These are phyloP conservation scores for Pithys albifrons DNA, from an alignment of 2,113 vertebrate species.

Conservation along the genomic window DNA sequence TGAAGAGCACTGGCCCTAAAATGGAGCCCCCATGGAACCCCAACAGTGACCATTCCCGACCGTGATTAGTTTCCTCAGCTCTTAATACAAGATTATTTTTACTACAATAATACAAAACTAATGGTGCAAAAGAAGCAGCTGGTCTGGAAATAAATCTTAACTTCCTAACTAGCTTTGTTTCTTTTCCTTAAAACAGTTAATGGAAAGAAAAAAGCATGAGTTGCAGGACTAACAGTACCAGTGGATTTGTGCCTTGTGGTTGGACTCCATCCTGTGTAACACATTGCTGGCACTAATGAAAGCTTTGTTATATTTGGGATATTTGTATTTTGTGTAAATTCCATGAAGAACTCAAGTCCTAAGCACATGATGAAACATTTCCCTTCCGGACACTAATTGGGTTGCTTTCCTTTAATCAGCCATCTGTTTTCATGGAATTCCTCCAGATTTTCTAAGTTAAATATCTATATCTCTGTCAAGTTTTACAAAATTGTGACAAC, in stretches of 20 bases:
- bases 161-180: neutral
- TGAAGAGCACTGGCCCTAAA: too few relatives aligned
- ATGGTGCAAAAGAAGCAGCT: neutral
- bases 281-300: neutral
- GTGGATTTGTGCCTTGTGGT: neutral
- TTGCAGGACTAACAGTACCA: neutral
- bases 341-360: neutral
- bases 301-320: neutral
- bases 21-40: too few relatives aligned
- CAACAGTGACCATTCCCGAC: too few relatives aligned
- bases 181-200: neutral
- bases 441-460: neutral
- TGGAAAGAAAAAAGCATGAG: neutral
- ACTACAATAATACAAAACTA: neutral
- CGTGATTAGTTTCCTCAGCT: too few relatives aligned
- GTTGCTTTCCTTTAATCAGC: slow-evolving; percentile 22
- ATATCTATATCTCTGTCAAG: neutral
- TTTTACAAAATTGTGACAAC: neutral
- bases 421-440: slow-evolving; percentile 11
- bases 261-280: neutral
- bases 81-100: neutral
- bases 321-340: neutral
- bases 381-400: neutral
- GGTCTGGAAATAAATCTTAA: neutral
- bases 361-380: neutral